These are phyloP conservation scores for Subanguina moxae DNA, from an alignment of 1,140 invertebrate genomes.

Conservation along the genomic window DNA sequence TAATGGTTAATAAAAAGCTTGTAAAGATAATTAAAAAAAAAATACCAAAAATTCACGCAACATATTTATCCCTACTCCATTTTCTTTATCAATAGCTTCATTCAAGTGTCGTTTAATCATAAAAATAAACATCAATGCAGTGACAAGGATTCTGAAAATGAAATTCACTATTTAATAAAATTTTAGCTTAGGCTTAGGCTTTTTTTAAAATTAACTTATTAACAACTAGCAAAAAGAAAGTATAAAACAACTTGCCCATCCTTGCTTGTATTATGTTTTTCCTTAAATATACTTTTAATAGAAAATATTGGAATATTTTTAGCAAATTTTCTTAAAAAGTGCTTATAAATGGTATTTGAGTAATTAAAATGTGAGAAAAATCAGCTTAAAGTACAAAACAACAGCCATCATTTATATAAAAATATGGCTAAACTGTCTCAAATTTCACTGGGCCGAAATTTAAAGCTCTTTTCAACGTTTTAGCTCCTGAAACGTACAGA, in stretches of 20 bases:
- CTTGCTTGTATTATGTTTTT: neutral
- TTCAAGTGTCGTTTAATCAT: constrained; percentile 8
- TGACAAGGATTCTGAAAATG: neutral
- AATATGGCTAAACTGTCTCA: too few relatives aligned
- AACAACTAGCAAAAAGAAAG: neutral
- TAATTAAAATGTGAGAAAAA: too few relatives aligned
- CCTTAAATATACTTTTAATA: neutral
- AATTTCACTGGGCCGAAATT: too few relatives aligned
- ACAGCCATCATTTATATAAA: too few relatives aligned
- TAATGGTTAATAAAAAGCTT: neutral
- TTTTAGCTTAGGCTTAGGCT: neutral
- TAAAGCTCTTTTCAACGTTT: too few relatives aligned
- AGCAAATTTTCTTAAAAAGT: too few relatives aligned
- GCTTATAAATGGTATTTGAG: too few relatives aligned
- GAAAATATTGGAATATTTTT: neutral
- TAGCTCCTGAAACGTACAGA: too few relatives aligned
- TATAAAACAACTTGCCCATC: neutral
- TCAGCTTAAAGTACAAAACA: too few relatives aligned
- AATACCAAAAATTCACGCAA: neutral
- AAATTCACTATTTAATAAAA: neutral
- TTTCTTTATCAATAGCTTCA: constrained; percentile 4
- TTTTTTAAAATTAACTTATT: neutral
- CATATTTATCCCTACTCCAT: neutral
- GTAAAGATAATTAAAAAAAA: neutral
- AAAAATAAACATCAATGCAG: constrained; percentile 10